Evolutionary conservation across 2,797 vertebrate genomes (phyloP), one percentile per base, ranked within the genome.

Genomic region (Enteromius anoplus): DNA sequence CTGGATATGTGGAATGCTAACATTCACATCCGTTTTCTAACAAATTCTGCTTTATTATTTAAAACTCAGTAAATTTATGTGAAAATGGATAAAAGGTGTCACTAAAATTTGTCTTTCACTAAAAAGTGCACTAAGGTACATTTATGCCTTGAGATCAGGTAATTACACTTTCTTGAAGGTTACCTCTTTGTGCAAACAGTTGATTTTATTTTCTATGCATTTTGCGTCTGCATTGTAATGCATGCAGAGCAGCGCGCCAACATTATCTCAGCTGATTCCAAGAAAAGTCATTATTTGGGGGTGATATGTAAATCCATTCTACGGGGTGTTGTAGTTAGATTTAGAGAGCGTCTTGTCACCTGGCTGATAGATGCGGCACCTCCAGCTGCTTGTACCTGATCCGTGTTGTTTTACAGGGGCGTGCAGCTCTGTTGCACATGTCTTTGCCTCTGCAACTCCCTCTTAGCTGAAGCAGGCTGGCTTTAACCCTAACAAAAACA

Each of bases 401-500:
- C 49, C 65, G 14, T 80, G 47, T 53, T 68, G 78, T 70, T 80
- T 58, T 69, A 14, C 12, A 83, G 40, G 78, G 62, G 5, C 12
- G 42, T 51, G 26, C 34, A 72, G 55, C 12, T 45, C 14, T 3
- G 15, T 69, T 49, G 47, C 15, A 29, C 70, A 6, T 51, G 2
- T 1, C 15, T 40, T 29, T 76, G 71, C 19, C 47, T 71, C 26
- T 69, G 53, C 51, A 78, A 45, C 37, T 47, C 32, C 8, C 12
- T 15, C 23, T 51, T 80, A 47, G 23, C 42, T 45, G 53, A 73
- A 55, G 66, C 12, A 23, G 73, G 64, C 64, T 60, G 23, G 71
- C 40, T 78, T 66, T 76, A 82, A 85, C 49, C 51, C 34, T 71
- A 83, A 82, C 78, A 79, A 84, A 64, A 83, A 75, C 83, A 58